Percentiles rank a stretch among this genome's conserved stretches.
phyloP scores from a whole-genome alignment of 2,888 invertebrate genomes.

The Rotaria magnacalcarata region DNA sequence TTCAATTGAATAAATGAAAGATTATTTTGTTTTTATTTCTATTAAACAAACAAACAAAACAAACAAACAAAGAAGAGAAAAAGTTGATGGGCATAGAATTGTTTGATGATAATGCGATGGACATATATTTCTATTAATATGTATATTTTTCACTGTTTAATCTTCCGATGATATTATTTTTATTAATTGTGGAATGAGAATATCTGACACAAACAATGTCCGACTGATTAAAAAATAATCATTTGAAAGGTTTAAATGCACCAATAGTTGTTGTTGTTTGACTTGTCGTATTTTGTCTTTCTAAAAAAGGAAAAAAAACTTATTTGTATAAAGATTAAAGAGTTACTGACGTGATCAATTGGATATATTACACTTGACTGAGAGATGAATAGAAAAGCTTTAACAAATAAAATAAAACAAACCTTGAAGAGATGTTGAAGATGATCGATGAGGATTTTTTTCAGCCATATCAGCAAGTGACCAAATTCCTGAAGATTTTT shows the following conservation, averaged over 20 bases:
- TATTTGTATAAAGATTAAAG: slow-evolving; percentile 26
- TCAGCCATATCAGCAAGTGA: too few relatives aligned
- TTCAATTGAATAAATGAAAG: slow-evolving; percentile 20
- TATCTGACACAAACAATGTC: too few relatives aligned
- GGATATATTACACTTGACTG: slow-evolving; percentile 31
- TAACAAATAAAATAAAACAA: slow-evolving; percentile 29
- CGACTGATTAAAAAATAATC: too few relatives aligned
- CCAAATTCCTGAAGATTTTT: neutral
- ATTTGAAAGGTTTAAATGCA: too few relatives aligned
- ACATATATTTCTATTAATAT: neutral
- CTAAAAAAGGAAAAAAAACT: neutral
- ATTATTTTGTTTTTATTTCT: slow-evolving; percentile 24
- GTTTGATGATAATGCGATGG: neutral
- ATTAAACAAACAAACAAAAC: slow-evolving; percentile 9
- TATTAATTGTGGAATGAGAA: too few relatives aligned
- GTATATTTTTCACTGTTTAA: neutral
- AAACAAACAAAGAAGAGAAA: neutral
- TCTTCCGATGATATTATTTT: neutral
- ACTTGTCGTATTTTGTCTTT: too few relatives aligned
- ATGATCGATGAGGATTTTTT: too few relatives aligned
- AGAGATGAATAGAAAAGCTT: slow-evolving; percentile 31
- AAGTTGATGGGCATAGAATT: neutral
- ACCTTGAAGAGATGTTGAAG: neutral
- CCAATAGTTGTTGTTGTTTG: too few relatives aligned
- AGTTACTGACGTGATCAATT: slow-evolving; percentile 31